A percentile compares a stretch with the other conserved stretches of the same genome.
These are phyloP conservation scores for Gadopsis bispinosus DNA, from an alignment of 2,797 vertebrate species.

Conservation along the genomic window DNA sequence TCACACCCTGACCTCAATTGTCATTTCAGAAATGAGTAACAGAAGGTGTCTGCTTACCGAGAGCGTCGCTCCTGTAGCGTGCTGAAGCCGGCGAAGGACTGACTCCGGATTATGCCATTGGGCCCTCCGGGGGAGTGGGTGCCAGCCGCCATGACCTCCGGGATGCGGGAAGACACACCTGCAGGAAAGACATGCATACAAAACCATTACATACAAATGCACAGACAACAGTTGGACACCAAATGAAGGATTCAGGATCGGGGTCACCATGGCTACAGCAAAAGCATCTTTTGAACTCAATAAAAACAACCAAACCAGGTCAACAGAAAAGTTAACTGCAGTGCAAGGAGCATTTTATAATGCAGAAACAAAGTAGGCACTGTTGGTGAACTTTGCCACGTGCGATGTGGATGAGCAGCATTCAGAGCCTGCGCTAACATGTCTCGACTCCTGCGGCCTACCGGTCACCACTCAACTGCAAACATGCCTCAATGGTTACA, in stretches of 20 bases:
- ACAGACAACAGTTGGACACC: not conserved
- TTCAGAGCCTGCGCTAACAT: constrained; percentile 69
- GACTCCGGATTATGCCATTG: constrained; percentile 97
- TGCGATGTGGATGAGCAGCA: constrained; percentile 59
- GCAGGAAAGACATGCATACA: constrained; percentile 42
- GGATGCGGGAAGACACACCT: constrained; percentile 92
- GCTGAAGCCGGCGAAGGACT: constrained; percentile 99
- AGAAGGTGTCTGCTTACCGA: constrained; percentile 82
- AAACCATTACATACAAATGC: constrained; percentile 2
- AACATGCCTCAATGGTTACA: constrained; percentile 45
- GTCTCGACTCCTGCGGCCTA: constrained; percentile 34
- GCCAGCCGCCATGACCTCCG: constrained; percentile 96
- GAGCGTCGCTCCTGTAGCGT: constrained; percentile 95
- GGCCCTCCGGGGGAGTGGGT: constrained; percentile 96
- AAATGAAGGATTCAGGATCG: not conserved
- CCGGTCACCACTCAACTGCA: constrained; percentile 36
- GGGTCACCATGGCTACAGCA: not conserved
- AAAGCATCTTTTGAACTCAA: constrained; percentile 18
- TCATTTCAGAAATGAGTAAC: constrained; percentile 25
- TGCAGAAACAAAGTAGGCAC: constrained; percentile 17
- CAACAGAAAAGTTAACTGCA: constrained; percentile 31
- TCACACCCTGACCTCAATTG: not conserved
- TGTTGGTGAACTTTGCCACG: constrained; percentile 35
- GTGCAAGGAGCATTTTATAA: constrained; percentile 29
- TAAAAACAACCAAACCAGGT: not conserved